Evolutionary conservation across 2,888 invertebrate genomes (phyloP), one percentile per base, ranked within the genome.

Genomic region (Corbicula japonica): DNA sequence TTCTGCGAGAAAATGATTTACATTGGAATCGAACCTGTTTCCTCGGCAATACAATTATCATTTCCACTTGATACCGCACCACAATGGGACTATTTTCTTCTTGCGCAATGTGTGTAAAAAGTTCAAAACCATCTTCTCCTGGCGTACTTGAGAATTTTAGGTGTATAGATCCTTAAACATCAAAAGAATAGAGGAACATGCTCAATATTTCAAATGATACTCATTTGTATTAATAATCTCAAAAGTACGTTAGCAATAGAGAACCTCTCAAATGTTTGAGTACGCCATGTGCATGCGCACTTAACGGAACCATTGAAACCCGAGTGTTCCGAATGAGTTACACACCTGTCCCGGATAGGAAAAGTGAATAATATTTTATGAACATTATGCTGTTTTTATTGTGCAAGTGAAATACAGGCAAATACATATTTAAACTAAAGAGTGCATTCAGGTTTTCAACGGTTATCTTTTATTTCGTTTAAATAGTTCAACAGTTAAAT

Each of bases 191-290:
- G 15, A 23, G 34, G 32, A 69, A 61, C 61, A 61, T 58, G 26
- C 30, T 28, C 58, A 56, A 32, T 68, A 23, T 21, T 68, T 68
- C 56, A 56, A 56, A 58, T 56, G 69, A 69, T 69, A 58, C 58
- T 58, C 69, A 69, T 69, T 69, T 58, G 69, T 69, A 69, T 69
- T 69, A 58, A 69, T 69, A 69, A 58, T 69, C 69, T 46, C 46
- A 28, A 58, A 69, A 69, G 69, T 69, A 58, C 58, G 34, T 18
- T 28, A 34, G 46, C 15, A 26, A 41, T 35, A 32, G 46, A 44
- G 46, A 35, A 35, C 15, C 69, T 46, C 69, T 69, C 48, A 21
- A 46, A 58, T 58, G 30, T 28, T 58, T 52, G 52, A 69, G 69
- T 38, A 58, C 46, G 69, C 58, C 69, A 69, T 69, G 69, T 69